These are phyloP conservation scores for Anguilla marmorata DNA, from an alignment of 2,797 vertebrate species.

Conservation along the genomic window DNA sequence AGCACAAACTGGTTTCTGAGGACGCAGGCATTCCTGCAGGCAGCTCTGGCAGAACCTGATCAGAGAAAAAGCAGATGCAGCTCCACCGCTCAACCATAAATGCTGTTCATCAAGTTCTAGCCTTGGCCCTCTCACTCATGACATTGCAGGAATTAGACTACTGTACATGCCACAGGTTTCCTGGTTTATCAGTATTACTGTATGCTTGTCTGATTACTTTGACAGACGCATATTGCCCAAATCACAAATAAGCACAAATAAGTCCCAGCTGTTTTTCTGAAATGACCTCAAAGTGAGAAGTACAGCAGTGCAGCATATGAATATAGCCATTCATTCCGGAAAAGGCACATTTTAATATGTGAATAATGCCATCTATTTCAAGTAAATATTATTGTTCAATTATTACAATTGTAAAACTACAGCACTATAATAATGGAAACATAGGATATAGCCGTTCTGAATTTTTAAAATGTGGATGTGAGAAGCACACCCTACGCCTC, in stretches of 20 bases:
- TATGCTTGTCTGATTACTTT: neutral
- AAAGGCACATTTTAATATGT: neutral
- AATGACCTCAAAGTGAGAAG: neutral
- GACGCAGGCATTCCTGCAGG: constrained; percentile 92
- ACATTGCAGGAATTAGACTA: neutral
- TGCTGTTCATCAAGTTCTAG: neutral
- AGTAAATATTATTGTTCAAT: neutral
- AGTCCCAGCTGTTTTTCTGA: neutral
- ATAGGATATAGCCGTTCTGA: neutral
- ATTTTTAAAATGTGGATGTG: neutral
- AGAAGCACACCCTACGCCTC: neutral
- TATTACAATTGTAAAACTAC: neutral
- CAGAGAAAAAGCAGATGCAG: constrained; percentile 37
- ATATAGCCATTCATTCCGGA: neutral
- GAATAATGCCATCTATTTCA: neutral
- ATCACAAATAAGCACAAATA: neutral
- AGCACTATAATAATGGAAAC: neutral
- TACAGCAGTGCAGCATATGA: neutral
- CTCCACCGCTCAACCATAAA: neutral
- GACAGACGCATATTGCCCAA: neutral
- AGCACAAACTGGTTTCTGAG: constrained; percentile 90
- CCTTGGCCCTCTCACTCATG: neutral
- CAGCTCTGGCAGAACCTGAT: constrained; percentile 89
- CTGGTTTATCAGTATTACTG: neutral
- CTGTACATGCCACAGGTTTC: neutral